Percentiles rank a stretch among this genome's conserved stretches.
phyloP scores from a whole-genome alignment of 2,113 vertebrate genomes.

The Brienomyrus brachyistius region DNA sequence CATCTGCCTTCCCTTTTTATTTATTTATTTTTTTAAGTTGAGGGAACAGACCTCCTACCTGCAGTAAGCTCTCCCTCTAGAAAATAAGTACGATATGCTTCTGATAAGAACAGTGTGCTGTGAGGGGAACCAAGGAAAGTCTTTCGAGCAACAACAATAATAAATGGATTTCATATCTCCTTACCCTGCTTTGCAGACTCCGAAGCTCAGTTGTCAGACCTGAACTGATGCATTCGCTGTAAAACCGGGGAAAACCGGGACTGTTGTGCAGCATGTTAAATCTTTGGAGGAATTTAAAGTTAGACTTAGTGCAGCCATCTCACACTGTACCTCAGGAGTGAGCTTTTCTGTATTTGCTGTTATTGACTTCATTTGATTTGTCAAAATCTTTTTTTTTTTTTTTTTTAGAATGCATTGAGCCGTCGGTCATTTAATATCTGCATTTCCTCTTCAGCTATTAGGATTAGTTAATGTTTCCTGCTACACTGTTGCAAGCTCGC shows the following conservation, averaged over 20 bases:
- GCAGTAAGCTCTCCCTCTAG: neutral
- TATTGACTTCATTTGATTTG: neutral
- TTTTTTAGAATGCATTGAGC: neutral
- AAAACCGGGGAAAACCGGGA: neutral
- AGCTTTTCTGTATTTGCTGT: neutral
- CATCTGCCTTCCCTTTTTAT: neutral
- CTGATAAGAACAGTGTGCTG: neutral
- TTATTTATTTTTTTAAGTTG: neutral
- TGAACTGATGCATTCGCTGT: neutral
- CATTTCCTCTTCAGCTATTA: neutral
- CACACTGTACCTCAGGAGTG: neutral
- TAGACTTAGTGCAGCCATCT: neutral
- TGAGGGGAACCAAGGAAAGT: neutral
- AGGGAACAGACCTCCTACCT: slow-evolving; percentile 3
- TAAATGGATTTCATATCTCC: slow-evolving; percentile 8
- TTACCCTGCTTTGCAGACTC: neutral
- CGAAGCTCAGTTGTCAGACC: slow-evolving; percentile 2
- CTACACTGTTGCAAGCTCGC: neutral
- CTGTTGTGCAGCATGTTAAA: neutral
- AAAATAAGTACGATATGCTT: neutral
- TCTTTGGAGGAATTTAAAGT: neutral
- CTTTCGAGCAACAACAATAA: neutral
- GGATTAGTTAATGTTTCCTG: neutral
- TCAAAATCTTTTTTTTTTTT: neutral
- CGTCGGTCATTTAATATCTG: neutral